These are phyloP conservation scores for Augochlorella aurata DNA, from an alignment of 2,888 invertebrate genomes.

Conservation along the genomic window DNA sequence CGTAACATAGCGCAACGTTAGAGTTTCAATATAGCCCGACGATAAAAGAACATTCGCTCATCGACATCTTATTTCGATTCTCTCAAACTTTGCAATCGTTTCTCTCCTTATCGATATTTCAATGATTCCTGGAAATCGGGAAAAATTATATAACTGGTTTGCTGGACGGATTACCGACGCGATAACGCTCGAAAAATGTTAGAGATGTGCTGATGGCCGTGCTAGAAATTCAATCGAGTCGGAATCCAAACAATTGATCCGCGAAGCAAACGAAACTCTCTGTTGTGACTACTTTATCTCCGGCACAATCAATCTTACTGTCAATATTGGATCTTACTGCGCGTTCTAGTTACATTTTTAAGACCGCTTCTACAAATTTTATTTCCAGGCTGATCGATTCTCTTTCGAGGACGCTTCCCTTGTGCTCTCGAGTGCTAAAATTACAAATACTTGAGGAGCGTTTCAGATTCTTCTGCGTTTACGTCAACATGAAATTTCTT, in stretches of 20 bases:
- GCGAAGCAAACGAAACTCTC: not conserved
- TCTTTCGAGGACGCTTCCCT: not conserved
- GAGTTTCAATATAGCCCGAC: not conserved
- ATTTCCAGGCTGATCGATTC: not conserved
- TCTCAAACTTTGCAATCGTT: not conserved
- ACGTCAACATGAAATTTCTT: not conserved
- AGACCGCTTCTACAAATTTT: not conserved
- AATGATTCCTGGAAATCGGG: not conserved
- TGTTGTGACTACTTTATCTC: not conserved
- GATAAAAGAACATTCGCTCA: conserved; percentile 26
- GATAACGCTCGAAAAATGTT: conserved; percentile 9
- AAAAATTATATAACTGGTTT: not conserved
- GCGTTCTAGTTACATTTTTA: not conserved
- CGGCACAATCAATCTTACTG: not conserved
- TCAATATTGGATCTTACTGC: not conserved
- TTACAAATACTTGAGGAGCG: no score
- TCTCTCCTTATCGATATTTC: not conserved
- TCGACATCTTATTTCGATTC: not conserved
- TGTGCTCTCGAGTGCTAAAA: no score
- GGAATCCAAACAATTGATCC: not conserved
- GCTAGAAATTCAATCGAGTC: not conserved
- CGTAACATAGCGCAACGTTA: no score
- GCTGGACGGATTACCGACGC: not conserved
- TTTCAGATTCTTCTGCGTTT: no score
- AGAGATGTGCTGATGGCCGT: not conserved